Evolutionary conservation across 2,797 vertebrate genomes (phyloP).

Genomic region (Molossus alvarezi): DNA sequence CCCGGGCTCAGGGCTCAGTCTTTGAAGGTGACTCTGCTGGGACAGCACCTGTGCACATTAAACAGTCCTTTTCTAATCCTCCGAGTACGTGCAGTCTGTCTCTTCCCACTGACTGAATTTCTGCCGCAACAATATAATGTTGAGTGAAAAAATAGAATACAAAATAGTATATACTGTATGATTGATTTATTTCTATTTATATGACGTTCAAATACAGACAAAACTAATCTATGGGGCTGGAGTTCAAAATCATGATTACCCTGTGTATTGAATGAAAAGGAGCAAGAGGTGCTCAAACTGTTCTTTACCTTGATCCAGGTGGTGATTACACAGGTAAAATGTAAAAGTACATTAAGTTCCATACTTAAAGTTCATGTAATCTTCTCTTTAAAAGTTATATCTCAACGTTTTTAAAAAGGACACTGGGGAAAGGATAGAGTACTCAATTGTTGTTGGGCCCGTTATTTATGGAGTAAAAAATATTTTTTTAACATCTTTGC

Average conservation of each 20-base stretch:
- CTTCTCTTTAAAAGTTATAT: background rate
- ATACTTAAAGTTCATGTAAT: background rate
- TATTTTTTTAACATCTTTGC: background rate
- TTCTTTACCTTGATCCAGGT: background rate
- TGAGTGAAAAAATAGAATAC: background rate
- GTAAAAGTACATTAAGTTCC: background rate
- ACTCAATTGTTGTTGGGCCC: background rate
- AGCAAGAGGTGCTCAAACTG: background rate
- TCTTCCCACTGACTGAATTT: too few relatives aligned
- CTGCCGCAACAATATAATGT: background rate
- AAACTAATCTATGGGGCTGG: background rate
- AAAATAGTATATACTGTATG: background rate
- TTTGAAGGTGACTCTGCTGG: too few relatives aligned
- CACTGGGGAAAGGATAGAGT: background rate
- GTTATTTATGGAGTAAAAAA: background rate
- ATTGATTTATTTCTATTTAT: background rate
- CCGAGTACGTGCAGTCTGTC: too few relatives aligned
- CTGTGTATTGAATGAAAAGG: background rate
- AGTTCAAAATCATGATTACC: background rate
- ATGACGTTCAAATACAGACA: slow-evolving; percentile 5
- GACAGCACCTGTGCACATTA: too few relatives aligned
- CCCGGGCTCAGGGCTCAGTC: too few relatives aligned
- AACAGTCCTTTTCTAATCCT: too few relatives aligned
- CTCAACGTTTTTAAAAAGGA: background rate
- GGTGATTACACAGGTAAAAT: background rate